Evolutionary conservation across 2,888 invertebrate species (phyloP), one percentile per base, ranked within the genome.

Genomic region (Meta bourneti): DNA sequence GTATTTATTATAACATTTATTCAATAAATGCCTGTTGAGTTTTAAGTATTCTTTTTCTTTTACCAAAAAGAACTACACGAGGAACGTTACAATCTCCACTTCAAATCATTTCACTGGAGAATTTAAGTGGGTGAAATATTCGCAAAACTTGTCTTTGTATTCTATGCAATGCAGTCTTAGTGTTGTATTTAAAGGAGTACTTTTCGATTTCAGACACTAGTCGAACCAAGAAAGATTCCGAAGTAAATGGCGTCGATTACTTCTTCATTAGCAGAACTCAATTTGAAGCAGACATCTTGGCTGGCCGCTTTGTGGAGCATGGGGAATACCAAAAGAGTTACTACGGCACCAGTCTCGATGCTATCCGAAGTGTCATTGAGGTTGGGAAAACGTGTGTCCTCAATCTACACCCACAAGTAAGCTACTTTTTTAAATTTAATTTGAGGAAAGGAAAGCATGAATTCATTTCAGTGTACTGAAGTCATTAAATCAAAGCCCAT

Each of bases 291-390:
- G 99, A 99, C 94, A 99, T 99, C 95, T 51, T 98, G 81, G 97
- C 97, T 86, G 96, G 98, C 92, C 98, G 98, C 95, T 99, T 99
- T 95, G 98, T 99, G 9, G 99, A 99, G 95, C 99, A 98, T 95
- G 99, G 99, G 6, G 98, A 99, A 95, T 99, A 98, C 95, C 98
- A 99, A 95, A 98, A 98, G 95, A 98, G 98, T 89, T 98, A 98
- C 95, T 99, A 99, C 95, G 98, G 99, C 80, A 99, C 99, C 83
- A 98, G 98, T 80, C 95, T 99, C 94, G 98, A 98, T 95, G 98
- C 99, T 92, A 98, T 99, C 94, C 96, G 98, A 93, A 97, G 98
- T 91, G 99, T 99, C 61, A 98, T 99, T 89, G 98, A 97, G 95
- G 97, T 98, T 6, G 99, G 99, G 77, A 98, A 98, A 95, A 99